A percentile compares a stretch with the other conserved stretches of the same genome.
These are phyloP conservation scores for Setipinna tenuifilis DNA, from an alignment of 2,797 vertebrate genomes.

Conservation along the genomic window DNA sequence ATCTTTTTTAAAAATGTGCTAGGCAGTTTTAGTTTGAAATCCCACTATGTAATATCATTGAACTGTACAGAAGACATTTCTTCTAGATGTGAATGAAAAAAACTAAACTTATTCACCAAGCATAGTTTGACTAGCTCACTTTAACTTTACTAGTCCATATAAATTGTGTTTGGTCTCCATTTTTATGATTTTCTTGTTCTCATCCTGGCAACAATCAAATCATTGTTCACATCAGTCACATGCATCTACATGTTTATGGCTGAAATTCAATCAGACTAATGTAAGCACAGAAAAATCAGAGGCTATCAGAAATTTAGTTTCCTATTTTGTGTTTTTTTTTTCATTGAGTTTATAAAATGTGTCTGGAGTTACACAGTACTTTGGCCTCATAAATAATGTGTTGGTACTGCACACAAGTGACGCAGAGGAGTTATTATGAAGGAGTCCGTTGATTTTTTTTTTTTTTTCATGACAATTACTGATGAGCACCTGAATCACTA, in stretches of 20 bases:
- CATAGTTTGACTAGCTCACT: not conserved
- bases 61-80: not conserved
- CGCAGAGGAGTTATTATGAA: not conserved
- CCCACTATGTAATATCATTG: not conserved
- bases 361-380: slow-evolving; percentile 18
- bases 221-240: not conserved
- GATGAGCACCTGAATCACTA: not conserved
- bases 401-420: not conserved
- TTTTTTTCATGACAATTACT: not conserved
- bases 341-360: slow-evolving; percentile 18
- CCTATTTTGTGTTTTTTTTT: not conserved
- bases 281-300: not conserved
- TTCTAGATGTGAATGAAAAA: slow-evolving; percentile 11
- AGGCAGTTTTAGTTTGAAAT: not conserved
- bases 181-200: not conserved
- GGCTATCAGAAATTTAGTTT: not conserved
- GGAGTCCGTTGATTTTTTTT: not conserved
- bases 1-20: not conserved
- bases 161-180: not conserved
- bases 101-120: not conserved
- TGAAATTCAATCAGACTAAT: not conserved
- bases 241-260: not conserved
- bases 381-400: slow-evolving; percentile 4
- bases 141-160: not conserved
- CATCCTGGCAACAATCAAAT: not conserved